Evolutionary conservation across 2,888 invertebrate species (phyloP).

Genomic region (Eulithis prunata): DNA sequence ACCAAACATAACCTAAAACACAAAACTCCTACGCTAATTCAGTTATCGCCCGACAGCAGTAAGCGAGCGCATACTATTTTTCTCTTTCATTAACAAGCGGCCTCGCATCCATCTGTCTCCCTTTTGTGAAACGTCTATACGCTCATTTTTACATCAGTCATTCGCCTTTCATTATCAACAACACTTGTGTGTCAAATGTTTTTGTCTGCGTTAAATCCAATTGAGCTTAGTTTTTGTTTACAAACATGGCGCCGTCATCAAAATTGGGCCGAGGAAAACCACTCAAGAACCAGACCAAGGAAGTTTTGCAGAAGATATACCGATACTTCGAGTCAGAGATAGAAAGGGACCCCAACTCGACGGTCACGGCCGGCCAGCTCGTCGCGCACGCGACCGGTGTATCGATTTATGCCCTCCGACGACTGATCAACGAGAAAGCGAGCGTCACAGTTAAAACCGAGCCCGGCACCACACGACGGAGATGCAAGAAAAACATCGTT

Average conservation of each 20-base stretch:
- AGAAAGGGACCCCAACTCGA: conserved; percentile 50
- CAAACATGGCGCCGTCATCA: conserved; percentile 49
- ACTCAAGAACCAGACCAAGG: conserved; percentile 51
- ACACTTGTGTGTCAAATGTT: conserved; percentile 49
- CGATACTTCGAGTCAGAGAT: conserved; percentile 51
- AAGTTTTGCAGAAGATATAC: conserved; percentile 49
- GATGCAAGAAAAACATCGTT: conserved; percentile 45
- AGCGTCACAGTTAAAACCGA: conserved; percentile 43
- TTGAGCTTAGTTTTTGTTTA: conserved; percentile 40
- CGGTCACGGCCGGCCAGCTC: conserved; percentile 50
- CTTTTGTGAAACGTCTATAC: conserved; percentile 31
- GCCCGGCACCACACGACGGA: conserved; percentile 36
- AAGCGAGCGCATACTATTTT: conserved; percentile 22
- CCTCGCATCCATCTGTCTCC: conserved; percentile 34
- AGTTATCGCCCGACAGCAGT: conserved; percentile 26
- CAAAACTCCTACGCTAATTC: conserved; percentile 34
- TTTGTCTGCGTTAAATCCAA: conserved; percentile 36
- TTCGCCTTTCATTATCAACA: conserved; percentile 51
- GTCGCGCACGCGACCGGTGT: conserved; percentile 53
- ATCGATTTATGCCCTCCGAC: conserved; percentile 48
- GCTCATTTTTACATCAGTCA: conserved; percentile 46
- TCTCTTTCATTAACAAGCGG: conserved; percentile 36
- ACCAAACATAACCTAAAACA: conserved; percentile 37
- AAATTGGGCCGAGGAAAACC: conserved; percentile 51
- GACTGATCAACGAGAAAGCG: conserved; percentile 45